A percentile compares a stretch with the other conserved stretches of the same genome.
Conservation (phyloP, 2,888 invertebrate species). For the Pyrrhia umbra region DNA sequence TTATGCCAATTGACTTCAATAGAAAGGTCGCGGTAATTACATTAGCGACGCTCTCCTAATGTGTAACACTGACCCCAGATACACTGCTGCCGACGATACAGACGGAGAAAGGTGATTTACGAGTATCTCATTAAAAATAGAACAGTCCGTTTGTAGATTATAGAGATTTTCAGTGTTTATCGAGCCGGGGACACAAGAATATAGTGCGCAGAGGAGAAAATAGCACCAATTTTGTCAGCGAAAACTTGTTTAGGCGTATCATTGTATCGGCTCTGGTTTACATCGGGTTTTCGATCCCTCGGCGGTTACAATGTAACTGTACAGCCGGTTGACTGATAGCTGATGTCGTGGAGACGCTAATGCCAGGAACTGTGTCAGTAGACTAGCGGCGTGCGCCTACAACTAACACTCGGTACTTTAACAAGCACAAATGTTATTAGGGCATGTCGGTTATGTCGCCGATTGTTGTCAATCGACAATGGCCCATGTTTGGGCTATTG, state of each 20-base stretch:
- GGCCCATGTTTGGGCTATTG: slow-evolving; percentile 44
- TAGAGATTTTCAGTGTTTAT: slow-evolving; percentile 51
- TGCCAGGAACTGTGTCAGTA: slow-evolving; percentile 80
- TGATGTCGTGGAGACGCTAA: slow-evolving; percentile 76
- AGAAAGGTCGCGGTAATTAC: slow-evolving; percentile 84
- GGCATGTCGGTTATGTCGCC: slow-evolving; percentile 41
- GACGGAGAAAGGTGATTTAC: slow-evolving; percentile 58
- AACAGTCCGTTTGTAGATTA: slow-evolving; percentile 41
- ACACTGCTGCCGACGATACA: slow-evolving; percentile 49
- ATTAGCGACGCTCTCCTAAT: slow-evolving; percentile 79
- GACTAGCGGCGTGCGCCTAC: slow-evolving; percentile 70
- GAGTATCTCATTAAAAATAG: slow-evolving; percentile 43
- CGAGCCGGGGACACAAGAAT: slow-evolving; percentile 43
- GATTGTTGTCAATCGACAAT: slow-evolving; percentile 9
- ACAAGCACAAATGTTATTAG: slow-evolving; percentile 73
- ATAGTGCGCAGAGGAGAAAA: slow-evolving; percentile 49
- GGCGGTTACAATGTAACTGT: slow-evolving; percentile 68
- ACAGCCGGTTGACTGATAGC: slow-evolving; percentile 71
- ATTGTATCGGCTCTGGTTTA: slow-evolving; percentile 50
- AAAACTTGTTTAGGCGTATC: slow-evolving; percentile 60
- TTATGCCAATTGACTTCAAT: slow-evolving; percentile 81
- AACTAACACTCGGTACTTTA: slow-evolving; percentile 72
- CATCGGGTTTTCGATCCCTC: slow-evolving; percentile 57
- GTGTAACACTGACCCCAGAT: slow-evolving; percentile 68
- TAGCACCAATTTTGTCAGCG: slow-evolving; percentile 50